These are phyloP conservation scores for Eira barbara DNA, from an alignment of 2,113 vertebrate genomes.

Conservation along the genomic window DNA sequence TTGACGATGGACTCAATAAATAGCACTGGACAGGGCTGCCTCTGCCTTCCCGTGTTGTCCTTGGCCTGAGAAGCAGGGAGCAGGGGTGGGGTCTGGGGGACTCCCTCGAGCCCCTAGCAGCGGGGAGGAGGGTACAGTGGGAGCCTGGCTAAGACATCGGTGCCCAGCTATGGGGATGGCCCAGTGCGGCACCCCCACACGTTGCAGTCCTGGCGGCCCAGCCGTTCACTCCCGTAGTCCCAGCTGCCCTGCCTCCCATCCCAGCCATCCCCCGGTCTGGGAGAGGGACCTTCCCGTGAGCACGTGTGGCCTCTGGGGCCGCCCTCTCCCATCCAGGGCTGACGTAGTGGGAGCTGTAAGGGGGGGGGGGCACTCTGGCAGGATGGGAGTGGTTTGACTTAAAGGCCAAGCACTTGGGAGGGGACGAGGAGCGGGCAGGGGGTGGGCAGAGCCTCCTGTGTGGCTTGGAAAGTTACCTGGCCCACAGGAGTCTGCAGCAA, in stretches of 20 bases:
- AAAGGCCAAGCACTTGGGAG: background rate
- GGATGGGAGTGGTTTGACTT: background rate
- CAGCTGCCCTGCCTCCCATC: too few relatives aligned
- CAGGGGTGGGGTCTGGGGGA: background rate
- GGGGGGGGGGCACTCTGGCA: background rate
- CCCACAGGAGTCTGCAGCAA: background rate
- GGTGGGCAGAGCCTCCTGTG: background rate
- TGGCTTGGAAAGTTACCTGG: background rate
- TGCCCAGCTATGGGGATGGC: background rate
- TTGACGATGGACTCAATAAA: slow-evolving; percentile 53
- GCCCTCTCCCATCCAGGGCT: background rate
- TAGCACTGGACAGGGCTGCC: background rate
- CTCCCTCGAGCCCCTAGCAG: background rate
- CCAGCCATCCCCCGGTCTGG: background rate
- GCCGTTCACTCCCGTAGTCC: background rate
- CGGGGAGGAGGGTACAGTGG: too few relatives aligned
- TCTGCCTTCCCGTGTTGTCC: background rate
- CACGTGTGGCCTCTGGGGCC: background rate
- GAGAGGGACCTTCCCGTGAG: background rate
- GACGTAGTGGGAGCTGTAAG: accelerated
- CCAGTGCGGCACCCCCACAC: too few relatives aligned
- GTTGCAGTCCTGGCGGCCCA: background rate
- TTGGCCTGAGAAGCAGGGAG: too few relatives aligned
- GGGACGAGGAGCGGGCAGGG: background rate
- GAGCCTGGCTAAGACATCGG: background rate